phyloP scores from a whole-genome alignment of 2,113 vertebrate species.

The Entomyzon cyanotis region DNA sequence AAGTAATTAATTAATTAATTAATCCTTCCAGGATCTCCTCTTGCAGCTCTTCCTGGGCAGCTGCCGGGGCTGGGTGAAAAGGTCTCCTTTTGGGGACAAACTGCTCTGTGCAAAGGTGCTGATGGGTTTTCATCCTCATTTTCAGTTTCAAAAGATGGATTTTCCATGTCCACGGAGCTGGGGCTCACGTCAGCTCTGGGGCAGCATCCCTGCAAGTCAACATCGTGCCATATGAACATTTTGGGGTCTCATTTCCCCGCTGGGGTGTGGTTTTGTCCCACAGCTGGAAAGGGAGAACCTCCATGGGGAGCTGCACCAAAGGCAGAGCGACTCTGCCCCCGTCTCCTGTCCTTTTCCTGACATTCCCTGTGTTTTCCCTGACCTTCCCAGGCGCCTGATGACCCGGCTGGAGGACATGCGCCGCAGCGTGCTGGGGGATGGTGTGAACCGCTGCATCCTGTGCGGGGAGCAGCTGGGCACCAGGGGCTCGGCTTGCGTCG shows the following conservation, averaged over 20 bases:
- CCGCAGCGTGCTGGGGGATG: slow-evolving; percentile 87
- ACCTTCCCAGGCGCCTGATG: slow-evolving; percentile 79
- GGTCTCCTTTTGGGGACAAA: background rate
- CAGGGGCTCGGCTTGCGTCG: slow-evolving; percentile 77
- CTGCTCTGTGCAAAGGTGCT: accelerated
- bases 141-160: background rate
- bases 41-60: accelerated
- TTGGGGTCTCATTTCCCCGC: accelerated
- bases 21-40: background rate
- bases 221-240: accelerated
- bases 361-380: background rate
- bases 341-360: accelerated
- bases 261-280: accelerated
- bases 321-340: accelerated
- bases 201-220: accelerated
- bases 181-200: accelerated
- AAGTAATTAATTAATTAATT: background rate
- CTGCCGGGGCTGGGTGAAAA: background rate
- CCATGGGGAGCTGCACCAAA: accelerated
- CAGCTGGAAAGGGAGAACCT: background rate
- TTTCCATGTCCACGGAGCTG: background rate
- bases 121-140: background rate
- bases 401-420: slow-evolving; percentile 87
- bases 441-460: slow-evolving; percentile 85
- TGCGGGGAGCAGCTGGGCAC: slow-evolving; percentile 86